A percentile compares a stretch with the other conserved stretches of the same genome.
Conservation (phyloP, 2,888 invertebrate genomes). For the Pammene aurita region DNA sequence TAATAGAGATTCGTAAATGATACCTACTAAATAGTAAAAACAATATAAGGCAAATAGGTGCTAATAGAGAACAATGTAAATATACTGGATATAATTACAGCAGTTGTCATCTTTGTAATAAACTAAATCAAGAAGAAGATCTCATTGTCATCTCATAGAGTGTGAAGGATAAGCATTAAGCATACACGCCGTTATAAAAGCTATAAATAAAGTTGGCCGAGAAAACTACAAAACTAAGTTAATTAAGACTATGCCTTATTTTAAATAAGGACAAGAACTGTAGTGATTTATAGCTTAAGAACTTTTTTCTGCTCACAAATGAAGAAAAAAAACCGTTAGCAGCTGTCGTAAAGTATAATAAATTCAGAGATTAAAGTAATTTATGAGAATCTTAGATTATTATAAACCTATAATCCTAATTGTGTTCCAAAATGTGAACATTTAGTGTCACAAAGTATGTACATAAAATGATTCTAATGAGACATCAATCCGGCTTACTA, state of each 20-base stretch:
- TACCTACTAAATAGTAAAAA: neutral
- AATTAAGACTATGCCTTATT: slow-evolving; percentile 26
- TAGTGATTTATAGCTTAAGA: slow-evolving; percentile 35
- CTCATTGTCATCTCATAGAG: slow-evolving; percentile 8
- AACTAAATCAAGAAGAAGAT: neutral
- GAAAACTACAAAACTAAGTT: slow-evolving; percentile 33
- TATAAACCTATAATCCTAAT: slow-evolving; percentile 42
- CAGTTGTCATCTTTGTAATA: slow-evolving; percentile 11
- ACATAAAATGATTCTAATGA: slow-evolving; percentile 32
- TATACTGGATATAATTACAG: neutral
- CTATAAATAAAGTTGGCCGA: slow-evolving; percentile 38
- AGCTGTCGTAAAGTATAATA: slow-evolving; percentile 57
- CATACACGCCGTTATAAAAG: slow-evolving; percentile 27
- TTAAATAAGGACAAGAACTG: slow-evolving; percentile 31
- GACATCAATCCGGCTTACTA: slow-evolving; percentile 32
- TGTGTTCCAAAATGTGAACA: slow-evolving; percentile 41
- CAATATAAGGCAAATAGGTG: slow-evolving; percentile 8
- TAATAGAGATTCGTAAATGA: slow-evolving; percentile 5
- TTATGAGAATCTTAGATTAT: slow-evolving; percentile 47
- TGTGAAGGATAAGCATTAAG: slow-evolving; percentile 28
- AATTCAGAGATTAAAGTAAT: slow-evolving; percentile 67
- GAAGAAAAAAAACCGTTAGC: slow-evolving; percentile 49
- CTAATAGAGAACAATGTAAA: slow-evolving; percentile 7
- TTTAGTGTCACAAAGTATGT: slow-evolving; percentile 29
- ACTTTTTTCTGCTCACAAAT: slow-evolving; percentile 32